A percentile compares a stretch with the other conserved stretches of the same genome.
phyloP scores from a whole-genome alignment of 2,113 vertebrate species.

The Neofelis nebulosa region DNA sequence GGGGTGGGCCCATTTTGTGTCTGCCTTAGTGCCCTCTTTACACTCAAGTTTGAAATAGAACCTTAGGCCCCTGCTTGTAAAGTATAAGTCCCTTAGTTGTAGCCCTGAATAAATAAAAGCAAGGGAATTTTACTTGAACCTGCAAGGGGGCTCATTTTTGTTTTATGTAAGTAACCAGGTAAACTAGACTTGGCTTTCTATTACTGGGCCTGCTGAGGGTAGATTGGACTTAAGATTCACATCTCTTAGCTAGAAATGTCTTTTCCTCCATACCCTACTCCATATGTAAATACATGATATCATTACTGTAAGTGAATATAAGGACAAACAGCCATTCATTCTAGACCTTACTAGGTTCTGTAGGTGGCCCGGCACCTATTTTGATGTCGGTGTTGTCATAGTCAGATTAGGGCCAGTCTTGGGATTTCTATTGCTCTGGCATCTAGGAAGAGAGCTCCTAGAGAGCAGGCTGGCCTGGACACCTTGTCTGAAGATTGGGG shows the following conservation, averaged over 20 bases:
- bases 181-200: neutral
- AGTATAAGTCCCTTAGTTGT: neutral
- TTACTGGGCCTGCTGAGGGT: neutral
- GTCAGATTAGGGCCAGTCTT: neutral
- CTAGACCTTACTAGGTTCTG: neutral
- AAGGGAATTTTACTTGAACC: neutral
- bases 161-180: neutral
- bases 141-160: neutral
- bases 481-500: neutral
- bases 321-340: neutral
- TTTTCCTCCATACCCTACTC: neutral
- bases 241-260: neutral
- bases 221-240: neutral
- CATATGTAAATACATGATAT: neutral
- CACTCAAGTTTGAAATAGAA: neutral
- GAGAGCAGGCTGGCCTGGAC: neutral
- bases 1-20: neutral
- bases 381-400: neutral
- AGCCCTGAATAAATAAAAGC: neutral
- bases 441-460: neutral
- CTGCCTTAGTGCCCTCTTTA: neutral
- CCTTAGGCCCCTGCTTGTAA: neutral
- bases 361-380: neutral
- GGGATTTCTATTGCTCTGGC: neutral
- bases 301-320: neutral